A percentile compares a stretch with the other conserved stretches of the same genome.
Conservation (phyloP, 2,797 vertebrate genomes). For the Bothrops alternatus region DNA sequence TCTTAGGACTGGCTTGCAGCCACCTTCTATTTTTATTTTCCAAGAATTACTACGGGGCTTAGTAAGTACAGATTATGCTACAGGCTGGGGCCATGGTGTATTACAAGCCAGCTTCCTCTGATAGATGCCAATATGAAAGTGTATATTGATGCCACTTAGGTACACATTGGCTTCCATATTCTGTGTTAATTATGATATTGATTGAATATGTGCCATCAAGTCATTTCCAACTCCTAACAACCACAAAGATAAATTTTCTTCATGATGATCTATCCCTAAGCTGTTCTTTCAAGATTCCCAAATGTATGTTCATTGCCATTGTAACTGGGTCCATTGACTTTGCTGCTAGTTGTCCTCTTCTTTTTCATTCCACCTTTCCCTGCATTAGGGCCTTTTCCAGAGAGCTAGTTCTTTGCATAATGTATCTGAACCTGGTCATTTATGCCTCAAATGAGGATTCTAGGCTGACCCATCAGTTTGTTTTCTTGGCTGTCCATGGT, state of each 20-base stretch:
- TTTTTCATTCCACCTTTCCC: neutral
- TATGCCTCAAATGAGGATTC: neutral
- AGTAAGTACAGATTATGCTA: neutral
- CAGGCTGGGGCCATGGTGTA: neutral
- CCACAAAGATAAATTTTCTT: neutral
- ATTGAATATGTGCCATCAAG: neutral
- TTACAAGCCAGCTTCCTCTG: neutral
- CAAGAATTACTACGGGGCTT: neutral
- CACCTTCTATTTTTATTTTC: neutral
- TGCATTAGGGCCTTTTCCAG: neutral
- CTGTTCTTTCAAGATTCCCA: neutral
- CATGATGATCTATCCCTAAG: neutral
- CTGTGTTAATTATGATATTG: neutral
- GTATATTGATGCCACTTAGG: neutral
- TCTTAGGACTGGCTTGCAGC: neutral
- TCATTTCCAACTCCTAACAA: neutral
- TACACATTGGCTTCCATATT: neutral
- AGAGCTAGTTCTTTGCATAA: neutral
- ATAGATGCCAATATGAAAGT: neutral
- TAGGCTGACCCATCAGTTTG: neutral
- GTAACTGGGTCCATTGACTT: neutral
- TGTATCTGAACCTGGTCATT: neutral
- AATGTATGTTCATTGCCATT: neutral
- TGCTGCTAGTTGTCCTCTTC: neutral
- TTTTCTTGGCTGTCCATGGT: neutral